Base-by-base conservation (phyloP, 1,140 invertebrate genomes). In the Atta texana region DNA sequence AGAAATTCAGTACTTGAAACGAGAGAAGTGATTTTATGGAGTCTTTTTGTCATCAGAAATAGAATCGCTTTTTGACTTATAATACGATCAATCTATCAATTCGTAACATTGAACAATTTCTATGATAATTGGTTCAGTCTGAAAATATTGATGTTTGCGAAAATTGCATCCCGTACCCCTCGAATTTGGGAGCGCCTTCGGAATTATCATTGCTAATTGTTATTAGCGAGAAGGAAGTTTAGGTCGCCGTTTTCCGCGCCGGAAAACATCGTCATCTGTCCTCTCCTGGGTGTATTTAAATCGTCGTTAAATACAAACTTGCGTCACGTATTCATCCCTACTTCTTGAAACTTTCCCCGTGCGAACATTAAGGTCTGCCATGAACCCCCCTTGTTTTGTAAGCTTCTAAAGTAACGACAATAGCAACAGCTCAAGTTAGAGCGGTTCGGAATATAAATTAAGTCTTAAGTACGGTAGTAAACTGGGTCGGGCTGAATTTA, bases 391-490 rank as follows among this genome's bases (percentile, higher is more conserved):
- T 84, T 84, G 80, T 84, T 84, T 84, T 74, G 68, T 61, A 74
- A 74, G 80, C 69, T 84, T 51, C 55, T 49, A 28, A 24, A 75
- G 39, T 74, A 84, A 84, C 80, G 69, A 74, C 80, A 75, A 84
- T 84, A 84, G 80, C 80, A 74, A 84, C 68, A 84, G 80, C 80
- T 84, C 80, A 84, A 84, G 55, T 75, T 84, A 74, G 80, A n/a
- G 57, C 51, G 24, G 39, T 64, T 74, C 69, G 34, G 80, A 84
- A 84, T 84, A 75, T 74, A 84, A 84, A 84, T 75, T 74, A 84
- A 84, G 80, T 75, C 59, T 39, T 59, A 51, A 84, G 69, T 61
- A 61, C 39, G 24, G 44, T 39, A 74, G 80, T 63, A 75, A 84
- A 84, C 80, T 75, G 55, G 55, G 69, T 61, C 80, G 57, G 24